Evolutionary conservation across 1,140 invertebrate genomes (phyloP).

Genomic region (Psix sp.): DNA sequence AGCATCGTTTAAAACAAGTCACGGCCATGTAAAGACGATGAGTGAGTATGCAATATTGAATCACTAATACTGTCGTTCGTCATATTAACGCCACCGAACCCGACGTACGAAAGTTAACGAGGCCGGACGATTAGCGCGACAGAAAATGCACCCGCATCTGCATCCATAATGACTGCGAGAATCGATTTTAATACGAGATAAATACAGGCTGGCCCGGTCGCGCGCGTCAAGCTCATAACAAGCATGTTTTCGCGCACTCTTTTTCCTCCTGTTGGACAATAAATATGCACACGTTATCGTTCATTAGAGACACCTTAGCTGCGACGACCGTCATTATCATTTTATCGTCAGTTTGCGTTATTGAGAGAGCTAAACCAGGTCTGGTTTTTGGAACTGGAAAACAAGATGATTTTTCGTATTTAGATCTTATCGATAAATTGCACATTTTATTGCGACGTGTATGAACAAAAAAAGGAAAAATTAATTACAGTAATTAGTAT

Average conservation of each 20-base stretch:
- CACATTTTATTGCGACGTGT: too few relatives aligned
- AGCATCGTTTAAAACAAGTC: background rate
- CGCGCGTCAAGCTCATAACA: conserved; percentile 3
- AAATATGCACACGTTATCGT: too few relatives aligned
- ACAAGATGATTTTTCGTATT: too few relatives aligned
- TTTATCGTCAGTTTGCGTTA: too few relatives aligned
- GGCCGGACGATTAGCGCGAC: conserved; percentile 3
- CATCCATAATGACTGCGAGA: conserved; percentile 6
- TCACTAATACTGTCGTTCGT: conserved; percentile 14
- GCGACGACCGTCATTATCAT: too few relatives aligned
- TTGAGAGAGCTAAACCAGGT: too few relatives aligned
- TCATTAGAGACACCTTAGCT: too few relatives aligned
- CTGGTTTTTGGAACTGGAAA: too few relatives aligned
- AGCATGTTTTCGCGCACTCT: conserved; percentile 34
- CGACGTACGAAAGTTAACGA: conserved; percentile 14
- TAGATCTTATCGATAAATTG: too few relatives aligned
- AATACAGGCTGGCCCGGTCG: conserved; percentile 7
- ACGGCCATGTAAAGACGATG: conserved; percentile 9
- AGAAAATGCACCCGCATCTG: conserved; percentile 6
- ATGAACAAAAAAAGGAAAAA: too few relatives aligned
- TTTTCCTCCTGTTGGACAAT: conserved; percentile 27
- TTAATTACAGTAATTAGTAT: too few relatives aligned
- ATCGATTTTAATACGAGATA: conserved; percentile 44
- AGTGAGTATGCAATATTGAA: conserved; percentile 23
- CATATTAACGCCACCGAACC: conserved; percentile 15